Evolutionary conservation across 2,888 invertebrate species (phyloP), one percentile per base, ranked within the genome.

Genomic region (Magallana nippona): DNA sequence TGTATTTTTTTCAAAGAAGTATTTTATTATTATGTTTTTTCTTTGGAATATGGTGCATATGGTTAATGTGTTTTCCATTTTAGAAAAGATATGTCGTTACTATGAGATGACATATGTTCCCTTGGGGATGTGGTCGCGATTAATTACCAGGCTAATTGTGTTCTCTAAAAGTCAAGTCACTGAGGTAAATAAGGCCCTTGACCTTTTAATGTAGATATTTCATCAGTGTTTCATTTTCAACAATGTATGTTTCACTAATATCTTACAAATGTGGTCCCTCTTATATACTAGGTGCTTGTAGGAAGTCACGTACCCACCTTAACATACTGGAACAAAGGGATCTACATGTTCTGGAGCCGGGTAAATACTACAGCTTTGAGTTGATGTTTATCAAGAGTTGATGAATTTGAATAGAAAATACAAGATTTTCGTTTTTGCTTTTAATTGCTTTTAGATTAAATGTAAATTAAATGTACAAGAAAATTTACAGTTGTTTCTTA

Each of bases 61-160:
- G 15, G 60, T 2, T 60, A n/a, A 60, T 60, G 60, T 13, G 60
- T 60, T 17, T 60, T 44, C 44, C 44, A 55, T 85, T 86, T 10
- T 87, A 92, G 92, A 89, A 13, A 89, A 88, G 63, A 91, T 91
- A 17, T 83, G 85, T n/a, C 86, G 93, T 17, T 88, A 89, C 27
- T 93, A 93, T 86, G 84, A 86, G 19, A 90, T 93, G 91, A 91
- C 91, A 0, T 91, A 90, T 82, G 89, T 91, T 22, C 93, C 93
- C 5, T 90, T 93, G 79, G 93, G 93, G n/a, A 89, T 93, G 84
- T 92, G 93, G 92, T 90, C 92, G 10, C 86, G 93, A 32, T 89
- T 93, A 2, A 89, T 93, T 56, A 89, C 92, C 0, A 83, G 93
- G 56, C 88, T 93, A 10, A 90, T 92, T 32, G 91, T 90, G 2